Conservation (phyloP, 1,140 invertebrate genomes). For the Spodoptera litura region DNA sequence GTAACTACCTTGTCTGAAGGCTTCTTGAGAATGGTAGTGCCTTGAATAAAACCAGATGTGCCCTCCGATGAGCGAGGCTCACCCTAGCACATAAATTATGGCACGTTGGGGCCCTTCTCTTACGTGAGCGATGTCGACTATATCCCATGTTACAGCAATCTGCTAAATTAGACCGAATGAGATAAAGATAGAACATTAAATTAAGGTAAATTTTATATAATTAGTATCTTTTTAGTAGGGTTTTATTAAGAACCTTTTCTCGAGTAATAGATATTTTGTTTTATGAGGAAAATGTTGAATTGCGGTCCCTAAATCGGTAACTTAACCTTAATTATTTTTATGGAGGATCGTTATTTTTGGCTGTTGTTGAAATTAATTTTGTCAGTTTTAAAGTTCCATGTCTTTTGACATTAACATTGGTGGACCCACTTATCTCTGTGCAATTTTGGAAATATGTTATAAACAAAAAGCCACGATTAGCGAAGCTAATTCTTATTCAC, state of each 20-base stretch:
- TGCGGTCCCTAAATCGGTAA: background rate
- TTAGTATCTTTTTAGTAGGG: constrained; percentile 7
- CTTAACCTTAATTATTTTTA: no score
- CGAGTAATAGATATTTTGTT: constrained; percentile 20
- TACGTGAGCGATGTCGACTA: constrained; percentile 43
- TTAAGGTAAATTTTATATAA: constrained; percentile 18
- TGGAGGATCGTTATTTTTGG: no score
- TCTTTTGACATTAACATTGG: no score
- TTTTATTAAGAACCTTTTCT: constrained; percentile 7
- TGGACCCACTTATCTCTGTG: no score
- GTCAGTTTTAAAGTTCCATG: no score
- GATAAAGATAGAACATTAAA: constrained; percentile 42
- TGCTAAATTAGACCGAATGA: constrained; percentile 45
- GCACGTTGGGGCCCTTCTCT: constrained; percentile 62
- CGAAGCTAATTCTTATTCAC: no score
- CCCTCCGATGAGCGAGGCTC: constrained; percentile 56
- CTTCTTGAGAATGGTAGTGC: constrained; percentile 11
- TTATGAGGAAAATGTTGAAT: background rate
- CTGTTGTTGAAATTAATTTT: no score
- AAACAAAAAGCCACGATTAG: no score
- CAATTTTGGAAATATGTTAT: no score
- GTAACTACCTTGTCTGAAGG: constrained; percentile 26
- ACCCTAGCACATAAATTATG: constrained; percentile 72
- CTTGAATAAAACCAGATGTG: constrained; percentile 70
- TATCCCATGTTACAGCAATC: constrained; percentile 42